Percentiles rank a stretch among this genome's conserved stretches.
These are phyloP conservation scores for Illadopsis cleaveri DNA, from an alignment of 2,113 vertebrate genomes.

Conservation along the genomic window DNA sequence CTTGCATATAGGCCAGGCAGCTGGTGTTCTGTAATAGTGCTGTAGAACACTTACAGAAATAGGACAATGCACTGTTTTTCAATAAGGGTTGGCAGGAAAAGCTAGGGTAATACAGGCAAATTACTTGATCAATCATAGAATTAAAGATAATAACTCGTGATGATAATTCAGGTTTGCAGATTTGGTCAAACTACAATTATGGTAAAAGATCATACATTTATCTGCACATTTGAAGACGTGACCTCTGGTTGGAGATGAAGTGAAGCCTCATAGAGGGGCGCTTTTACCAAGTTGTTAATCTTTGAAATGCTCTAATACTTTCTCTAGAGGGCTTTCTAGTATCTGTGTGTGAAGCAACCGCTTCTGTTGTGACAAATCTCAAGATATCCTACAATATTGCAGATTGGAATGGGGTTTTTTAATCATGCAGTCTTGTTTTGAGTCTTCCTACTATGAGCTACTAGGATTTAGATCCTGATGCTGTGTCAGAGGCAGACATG, in stretches of 20 bases:
- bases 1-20: neutral
- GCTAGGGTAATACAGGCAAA: neutral
- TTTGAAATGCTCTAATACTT: neutral
- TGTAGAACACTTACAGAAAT: neutral
- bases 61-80: neutral
- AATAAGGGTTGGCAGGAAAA: neutral
- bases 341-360: fast-evolving
- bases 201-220: neutral
- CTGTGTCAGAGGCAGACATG: neutral
- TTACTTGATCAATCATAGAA: neutral
- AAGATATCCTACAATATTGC: neutral
- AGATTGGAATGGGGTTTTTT: neutral
- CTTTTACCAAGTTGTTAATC: neutral
- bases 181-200: neutral
- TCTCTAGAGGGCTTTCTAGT: neutral
- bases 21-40: neutral
- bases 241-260: neutral
- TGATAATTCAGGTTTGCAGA: neutral
- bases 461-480: neutral
- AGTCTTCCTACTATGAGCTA: neutral
- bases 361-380: neutral
- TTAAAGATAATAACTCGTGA: neutral
- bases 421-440: neutral
- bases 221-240: neutral
- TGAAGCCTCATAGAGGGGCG: neutral